phyloP scores from a whole-genome alignment of 2,888 invertebrate species.

The Chrysina gloriosa region DNA sequence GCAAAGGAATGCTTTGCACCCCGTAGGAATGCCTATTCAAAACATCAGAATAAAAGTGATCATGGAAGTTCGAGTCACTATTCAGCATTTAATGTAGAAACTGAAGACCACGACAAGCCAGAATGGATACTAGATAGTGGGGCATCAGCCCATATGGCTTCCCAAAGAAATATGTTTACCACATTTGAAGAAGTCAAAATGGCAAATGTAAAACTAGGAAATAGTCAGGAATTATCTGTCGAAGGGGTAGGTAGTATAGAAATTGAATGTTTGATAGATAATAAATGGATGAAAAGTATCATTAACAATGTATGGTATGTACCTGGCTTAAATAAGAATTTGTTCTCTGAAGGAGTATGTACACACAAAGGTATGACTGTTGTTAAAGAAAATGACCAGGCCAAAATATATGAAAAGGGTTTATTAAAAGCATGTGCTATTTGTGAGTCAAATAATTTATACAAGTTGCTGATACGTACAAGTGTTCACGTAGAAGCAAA shows the following conservation, averaged over 20 bases:
- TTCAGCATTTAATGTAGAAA: constrained; percentile 33
- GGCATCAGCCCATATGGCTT: constrained; percentile 50
- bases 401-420: no score
- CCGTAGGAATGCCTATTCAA: no score
- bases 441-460: constrained; percentile 49
- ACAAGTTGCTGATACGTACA: constrained; percentile 46
- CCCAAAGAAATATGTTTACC: constrained; percentile 43
- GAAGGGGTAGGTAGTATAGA: constrained; percentile 49
- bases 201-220: constrained; percentile 45
- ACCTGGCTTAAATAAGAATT: no score
- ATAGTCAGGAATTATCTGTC: constrained; percentile 48
- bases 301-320: no score
- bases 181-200: background rate
- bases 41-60: constrained; percentile 34
- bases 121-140: constrained; percentile 52
- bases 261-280: constrained; percentile 49
- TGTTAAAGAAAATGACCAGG: no score
- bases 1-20: no score
- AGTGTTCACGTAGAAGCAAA: constrained; percentile 41
- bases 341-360: no score
- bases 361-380: no score
- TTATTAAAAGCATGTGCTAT: constrained; percentile 44
- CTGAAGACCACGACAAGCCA: background rate
- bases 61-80: background rate
- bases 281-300: no score